These are phyloP conservation scores for Epicauta chinensis DNA, from an alignment of 1,140 invertebrate genomes.

Conservation along the genomic window DNA sequence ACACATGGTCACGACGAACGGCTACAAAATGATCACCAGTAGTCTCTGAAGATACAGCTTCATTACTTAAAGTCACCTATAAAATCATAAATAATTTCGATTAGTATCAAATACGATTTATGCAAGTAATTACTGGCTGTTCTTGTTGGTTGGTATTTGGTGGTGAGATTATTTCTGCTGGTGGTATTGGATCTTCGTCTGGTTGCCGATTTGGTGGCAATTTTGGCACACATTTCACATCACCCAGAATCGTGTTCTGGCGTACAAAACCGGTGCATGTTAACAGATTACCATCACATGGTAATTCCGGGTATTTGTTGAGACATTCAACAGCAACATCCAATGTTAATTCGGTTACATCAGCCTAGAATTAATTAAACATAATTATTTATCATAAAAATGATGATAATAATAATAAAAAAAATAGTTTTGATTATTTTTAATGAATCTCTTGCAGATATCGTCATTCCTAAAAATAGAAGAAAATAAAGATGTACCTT, in stretches of 20 bases:
- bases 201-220: constrained; percentile 8
- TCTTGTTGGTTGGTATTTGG: background rate
- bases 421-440: background rate
- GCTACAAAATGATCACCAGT: constrained; percentile 21
- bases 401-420: background rate
- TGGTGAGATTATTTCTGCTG: background rate
- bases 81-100: background rate
- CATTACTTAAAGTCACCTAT: constrained; percentile 22
- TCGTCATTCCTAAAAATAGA: background rate
- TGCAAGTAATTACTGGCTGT: constrained; percentile 1
- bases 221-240: constrained; percentile 24
- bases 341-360: constrained; percentile 19
- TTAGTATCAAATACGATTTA: background rate
- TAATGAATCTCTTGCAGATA: background rate
- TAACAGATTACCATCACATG: constrained; percentile 20
- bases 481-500: constrained; percentile 18
- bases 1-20: constrained; percentile 13
- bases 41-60: constrained; percentile 18
- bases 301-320: constrained; percentile 21
- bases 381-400: background rate
- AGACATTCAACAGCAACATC: constrained; percentile 21
- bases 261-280: constrained; percentile 23
- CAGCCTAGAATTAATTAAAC: constrained; percentile 17
- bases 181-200: constrained; percentile 9
- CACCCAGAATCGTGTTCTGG: constrained; percentile 13